Conservation (phyloP, 2,888 invertebrate species). For the Ormyrus labotus region DNA sequence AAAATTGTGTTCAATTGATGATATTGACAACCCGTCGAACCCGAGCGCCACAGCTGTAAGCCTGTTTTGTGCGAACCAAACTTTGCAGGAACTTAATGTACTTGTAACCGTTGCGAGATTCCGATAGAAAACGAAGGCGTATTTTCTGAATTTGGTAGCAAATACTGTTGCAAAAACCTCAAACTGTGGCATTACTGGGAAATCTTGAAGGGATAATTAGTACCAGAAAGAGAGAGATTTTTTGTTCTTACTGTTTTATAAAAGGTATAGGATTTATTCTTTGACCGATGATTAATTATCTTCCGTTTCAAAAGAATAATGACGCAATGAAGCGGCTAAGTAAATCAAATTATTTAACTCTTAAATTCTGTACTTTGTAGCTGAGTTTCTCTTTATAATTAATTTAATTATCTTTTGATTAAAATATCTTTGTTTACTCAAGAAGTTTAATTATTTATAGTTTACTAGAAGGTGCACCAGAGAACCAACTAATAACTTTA, state of each 20-base stretch:
- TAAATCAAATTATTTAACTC: too few relatives aligned
- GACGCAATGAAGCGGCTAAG: not conserved
- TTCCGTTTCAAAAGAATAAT: not conserved
- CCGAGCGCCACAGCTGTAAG: not conserved
- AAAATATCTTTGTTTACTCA: too few relatives aligned
- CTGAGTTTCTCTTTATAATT: too few relatives aligned
- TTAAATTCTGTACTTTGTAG: too few relatives aligned
- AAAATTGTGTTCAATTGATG: too few relatives aligned
- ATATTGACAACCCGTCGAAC: not conserved
- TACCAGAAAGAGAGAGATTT: not conserved
- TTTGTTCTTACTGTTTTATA: not conserved
- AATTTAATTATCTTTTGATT: too few relatives aligned
- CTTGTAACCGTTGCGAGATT: constrained; percentile 41
- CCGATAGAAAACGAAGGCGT: constrained; percentile 28
- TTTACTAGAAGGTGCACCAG: too few relatives aligned
- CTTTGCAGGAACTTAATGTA: constrained; percentile 23
- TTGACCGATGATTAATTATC: not conserved
- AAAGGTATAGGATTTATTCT: not conserved
- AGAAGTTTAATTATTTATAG: too few relatives aligned
- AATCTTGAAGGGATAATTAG: constrained; percentile 30
- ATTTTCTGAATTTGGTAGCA: constrained; percentile 38
- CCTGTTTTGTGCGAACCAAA: not conserved
- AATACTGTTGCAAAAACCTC: not conserved
- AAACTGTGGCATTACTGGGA: not conserved
- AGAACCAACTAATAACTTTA: too few relatives aligned